These are phyloP conservation scores for Entelurus aequoreus DNA, from an alignment of 2,113 vertebrate species.

Conservation along the genomic window DNA sequence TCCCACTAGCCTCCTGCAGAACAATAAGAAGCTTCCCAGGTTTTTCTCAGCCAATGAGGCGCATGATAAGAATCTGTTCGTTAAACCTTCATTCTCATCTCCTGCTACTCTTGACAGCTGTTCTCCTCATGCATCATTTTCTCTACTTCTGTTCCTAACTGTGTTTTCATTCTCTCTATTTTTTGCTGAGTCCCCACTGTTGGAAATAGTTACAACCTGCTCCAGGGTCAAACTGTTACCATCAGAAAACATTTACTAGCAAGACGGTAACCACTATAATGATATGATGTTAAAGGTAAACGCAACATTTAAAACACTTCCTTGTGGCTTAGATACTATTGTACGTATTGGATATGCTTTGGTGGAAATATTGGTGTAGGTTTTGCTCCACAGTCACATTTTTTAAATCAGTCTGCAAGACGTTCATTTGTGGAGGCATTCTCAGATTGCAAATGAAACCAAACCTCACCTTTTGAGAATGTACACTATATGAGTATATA, in stretches of 20 bases:
- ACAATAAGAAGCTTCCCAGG: conserved; percentile 54
- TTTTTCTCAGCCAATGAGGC: conserved; percentile 57
- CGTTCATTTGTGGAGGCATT: no score
- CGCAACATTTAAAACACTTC: no score
- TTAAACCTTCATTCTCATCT: conserved; percentile 39
- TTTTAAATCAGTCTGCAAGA: no score
- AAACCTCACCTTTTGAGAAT: no score
- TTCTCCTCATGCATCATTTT: conserved; percentile 17
- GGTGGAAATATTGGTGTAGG: no score
- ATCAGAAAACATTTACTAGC: not conserved
- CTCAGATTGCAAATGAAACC: no score
- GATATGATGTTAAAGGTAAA: not conserved
- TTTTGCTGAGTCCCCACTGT: not conserved
- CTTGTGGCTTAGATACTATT: no score
- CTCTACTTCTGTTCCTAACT: not conserved
- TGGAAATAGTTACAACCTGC: not conserved
- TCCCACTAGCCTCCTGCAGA: conserved; percentile 36
- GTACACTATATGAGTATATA: no score
- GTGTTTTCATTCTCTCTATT: not conserved
- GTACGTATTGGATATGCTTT: no score
- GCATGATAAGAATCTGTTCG: conserved; percentile 54
- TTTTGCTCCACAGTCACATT: no score
- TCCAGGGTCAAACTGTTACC: not conserved
- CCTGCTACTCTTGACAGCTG: conserved; percentile 13
- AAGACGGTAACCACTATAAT: not conserved